phyloP scores from a whole-genome alignment of 2,113 vertebrate species.

The Oreochromis tanganicae region DNA sequence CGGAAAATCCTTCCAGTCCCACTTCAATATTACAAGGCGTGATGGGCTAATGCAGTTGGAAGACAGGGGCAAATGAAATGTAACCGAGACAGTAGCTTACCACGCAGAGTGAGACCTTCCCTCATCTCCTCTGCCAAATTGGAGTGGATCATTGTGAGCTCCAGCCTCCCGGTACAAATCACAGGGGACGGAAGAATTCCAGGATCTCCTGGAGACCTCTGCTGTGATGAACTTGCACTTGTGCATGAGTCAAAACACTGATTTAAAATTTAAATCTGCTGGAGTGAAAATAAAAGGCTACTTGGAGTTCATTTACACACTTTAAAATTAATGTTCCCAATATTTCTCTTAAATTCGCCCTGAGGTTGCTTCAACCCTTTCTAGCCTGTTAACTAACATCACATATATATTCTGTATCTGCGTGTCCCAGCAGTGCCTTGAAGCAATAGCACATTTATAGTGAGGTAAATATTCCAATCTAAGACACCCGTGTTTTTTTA shows the following conservation, averaged over 20 bases:
- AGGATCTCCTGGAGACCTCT: neutral
- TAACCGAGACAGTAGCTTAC: conserved; percentile 7
- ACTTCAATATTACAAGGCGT: neutral
- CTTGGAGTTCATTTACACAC: neutral
- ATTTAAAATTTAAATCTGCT: neutral
- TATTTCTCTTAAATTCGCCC: neutral
- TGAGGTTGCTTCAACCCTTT: neutral
- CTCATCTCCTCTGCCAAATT: conserved; percentile 3
- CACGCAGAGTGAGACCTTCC: neutral
- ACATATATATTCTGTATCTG: neutral
- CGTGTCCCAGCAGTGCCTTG: neutral
- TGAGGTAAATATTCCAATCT: neutral
- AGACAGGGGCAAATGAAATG: conserved; percentile 3
- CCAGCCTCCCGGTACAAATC: neutral
- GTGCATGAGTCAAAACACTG: neutral
- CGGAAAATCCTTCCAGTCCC: neutral
- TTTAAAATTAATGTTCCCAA: neutral
- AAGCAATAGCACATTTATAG: neutral
- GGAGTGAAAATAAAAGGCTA: neutral
- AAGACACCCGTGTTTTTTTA: neutral
- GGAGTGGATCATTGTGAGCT: conserved; percentile 34
- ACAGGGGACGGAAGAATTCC: neutral
- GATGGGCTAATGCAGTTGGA: conserved; percentile 4
- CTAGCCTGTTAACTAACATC: neutral
- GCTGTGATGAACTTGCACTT: neutral